phyloP scores from a whole-genome alignment of 2,888 invertebrate species.

The Lithophane leautieri region DNA sequence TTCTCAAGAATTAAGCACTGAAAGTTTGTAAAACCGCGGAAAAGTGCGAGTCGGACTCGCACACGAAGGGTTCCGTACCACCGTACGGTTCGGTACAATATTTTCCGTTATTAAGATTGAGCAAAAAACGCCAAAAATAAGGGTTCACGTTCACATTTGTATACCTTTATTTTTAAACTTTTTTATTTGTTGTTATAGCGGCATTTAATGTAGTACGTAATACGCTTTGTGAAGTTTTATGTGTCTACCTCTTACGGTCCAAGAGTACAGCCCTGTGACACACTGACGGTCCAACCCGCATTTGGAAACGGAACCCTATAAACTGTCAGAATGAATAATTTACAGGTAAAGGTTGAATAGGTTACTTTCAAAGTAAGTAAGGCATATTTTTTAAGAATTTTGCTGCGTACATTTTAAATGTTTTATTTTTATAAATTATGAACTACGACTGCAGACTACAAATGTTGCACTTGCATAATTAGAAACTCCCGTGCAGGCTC shows the following conservation, averaged over 20 bases:
- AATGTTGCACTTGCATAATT: neutral
- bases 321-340: conserved; percentile 40
- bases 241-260: neutral
- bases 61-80: neutral
- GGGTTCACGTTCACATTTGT: neutral
- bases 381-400: neutral
- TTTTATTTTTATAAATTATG: neutral
- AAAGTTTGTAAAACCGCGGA: conserved; percentile 29
- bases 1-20: conserved; percentile 56
- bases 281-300: neutral
- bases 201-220: no score
- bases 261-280: neutral
- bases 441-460: neutral
- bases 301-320: neutral
- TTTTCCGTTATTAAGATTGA: neutral
- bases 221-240: neutral
- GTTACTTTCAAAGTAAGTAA: neutral
- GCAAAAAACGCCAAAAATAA: no score
- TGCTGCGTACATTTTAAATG: neutral
- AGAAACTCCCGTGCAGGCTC: neutral
- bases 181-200: no score
- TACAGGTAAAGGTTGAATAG: neutral
- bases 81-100: neutral
- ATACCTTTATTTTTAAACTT: no score
- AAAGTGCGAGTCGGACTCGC: neutral